phyloP scores from a whole-genome alignment of 1,140 invertebrate species.

The Papilio helenus region DNA sequence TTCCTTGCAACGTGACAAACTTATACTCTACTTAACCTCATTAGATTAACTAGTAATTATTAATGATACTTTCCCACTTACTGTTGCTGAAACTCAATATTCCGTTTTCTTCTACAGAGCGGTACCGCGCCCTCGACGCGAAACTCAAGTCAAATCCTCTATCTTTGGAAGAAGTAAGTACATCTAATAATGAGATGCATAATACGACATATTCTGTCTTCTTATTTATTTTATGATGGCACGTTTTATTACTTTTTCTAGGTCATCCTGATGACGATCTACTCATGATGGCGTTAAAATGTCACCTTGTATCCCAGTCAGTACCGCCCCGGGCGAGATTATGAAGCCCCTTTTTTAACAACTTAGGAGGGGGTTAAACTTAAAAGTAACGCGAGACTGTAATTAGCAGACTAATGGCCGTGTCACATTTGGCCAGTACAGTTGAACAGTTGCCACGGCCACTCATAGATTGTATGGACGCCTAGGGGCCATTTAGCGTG shows the following conservation, averaged over 20 bases:
- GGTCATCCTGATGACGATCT: slow-evolving; percentile 89
- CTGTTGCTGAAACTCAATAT: background rate
- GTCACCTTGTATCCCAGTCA: background rate
- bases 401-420: too few relatives aligned
- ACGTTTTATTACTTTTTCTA: slow-evolving; percentile 59
- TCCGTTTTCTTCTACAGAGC: slow-evolving; percentile 82
- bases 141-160: slow-evolving; percentile 89
- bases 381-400: too few relatives aligned
- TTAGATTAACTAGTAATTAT: too few relatives aligned
- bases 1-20: background rate
- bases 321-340: too few relatives aligned
- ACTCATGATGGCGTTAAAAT: slow-evolving; percentile 81
- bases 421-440: too few relatives aligned
- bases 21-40: background rate
- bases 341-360: too few relatives aligned
- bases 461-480: too few relatives aligned
- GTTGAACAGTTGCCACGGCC: too few relatives aligned
- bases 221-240: background rate
- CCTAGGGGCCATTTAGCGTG: background rate
- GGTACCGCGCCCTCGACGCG: slow-evolving; percentile 88
- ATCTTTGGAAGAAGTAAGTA: slow-evolving; percentile 87
- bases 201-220: background rate
- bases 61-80: background rate
- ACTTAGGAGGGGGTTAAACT: too few relatives aligned
- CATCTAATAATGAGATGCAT: background rate